Evolutionary conservation across 2,113 vertebrate genomes (phyloP).

Genomic region (Promerops cafer): DNA sequence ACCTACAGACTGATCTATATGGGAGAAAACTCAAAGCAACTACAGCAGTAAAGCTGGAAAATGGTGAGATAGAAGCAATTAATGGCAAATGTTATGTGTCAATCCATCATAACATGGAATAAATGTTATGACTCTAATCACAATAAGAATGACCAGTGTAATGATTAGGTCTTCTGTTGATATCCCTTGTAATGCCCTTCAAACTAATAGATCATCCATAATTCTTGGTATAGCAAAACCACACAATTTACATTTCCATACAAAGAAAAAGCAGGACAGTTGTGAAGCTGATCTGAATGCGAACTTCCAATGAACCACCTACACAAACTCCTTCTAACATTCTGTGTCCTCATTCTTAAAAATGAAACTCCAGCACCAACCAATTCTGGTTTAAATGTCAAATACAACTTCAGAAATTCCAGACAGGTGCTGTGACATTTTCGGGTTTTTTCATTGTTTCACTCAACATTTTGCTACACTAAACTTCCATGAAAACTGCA

Average conservation of each 20-base stretch:
- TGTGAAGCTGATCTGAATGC: background rate
- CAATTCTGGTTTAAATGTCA: slow-evolving; percentile 6
- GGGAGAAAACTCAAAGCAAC: background rate
- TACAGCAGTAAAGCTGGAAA: background rate
- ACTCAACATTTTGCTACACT: background rate
- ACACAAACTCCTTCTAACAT: background rate
- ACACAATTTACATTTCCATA: background rate
- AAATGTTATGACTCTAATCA: background rate
- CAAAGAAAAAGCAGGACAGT: background rate
- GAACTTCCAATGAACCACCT: background rate
- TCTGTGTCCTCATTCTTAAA: background rate
- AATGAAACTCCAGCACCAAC: background rate
- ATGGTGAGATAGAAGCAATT: background rate
- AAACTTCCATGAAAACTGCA: background rate
- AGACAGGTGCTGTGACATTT: background rate
- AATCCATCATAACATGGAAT: background rate
- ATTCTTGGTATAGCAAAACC: background rate
- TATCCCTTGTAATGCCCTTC: background rate
- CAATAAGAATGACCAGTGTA: background rate
- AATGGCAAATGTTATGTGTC: background rate
- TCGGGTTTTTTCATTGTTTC: background rate
- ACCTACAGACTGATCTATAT: fast-evolving
- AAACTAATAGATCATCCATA: background rate
- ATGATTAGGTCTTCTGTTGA: background rate
- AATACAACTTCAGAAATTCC: slow-evolving; percentile 5